A percentile compares a stretch with the other conserved stretches of the same genome.
phyloP scores from a whole-genome alignment of 2,888 invertebrate species.

The Xestoiulus laeticollis region DNA sequence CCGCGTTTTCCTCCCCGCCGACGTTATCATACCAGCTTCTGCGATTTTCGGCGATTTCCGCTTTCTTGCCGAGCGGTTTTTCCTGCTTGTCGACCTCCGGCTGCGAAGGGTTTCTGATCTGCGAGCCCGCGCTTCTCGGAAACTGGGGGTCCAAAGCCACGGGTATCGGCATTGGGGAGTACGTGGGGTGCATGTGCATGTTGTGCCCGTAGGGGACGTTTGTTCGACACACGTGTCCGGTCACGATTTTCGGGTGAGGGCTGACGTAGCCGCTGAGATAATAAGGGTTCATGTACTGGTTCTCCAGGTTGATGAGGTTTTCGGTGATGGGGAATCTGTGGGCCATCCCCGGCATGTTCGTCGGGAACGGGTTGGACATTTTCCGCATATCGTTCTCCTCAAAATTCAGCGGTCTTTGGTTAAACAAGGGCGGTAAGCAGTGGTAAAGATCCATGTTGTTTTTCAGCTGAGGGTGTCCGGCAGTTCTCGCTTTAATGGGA shows the following conservation, averaged over 20 bases:
- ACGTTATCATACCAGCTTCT: slow-evolving; percentile 53
- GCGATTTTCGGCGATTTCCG: neutral
- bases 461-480: neutral
- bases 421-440: neutral
- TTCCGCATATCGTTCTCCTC: neutral
- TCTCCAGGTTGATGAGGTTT: neutral
- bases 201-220: neutral
- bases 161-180: neutral
- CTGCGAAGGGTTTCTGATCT: too few relatives aligned
- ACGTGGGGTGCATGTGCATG: neutral
- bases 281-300: neutral
- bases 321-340: neutral
- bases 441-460: neutral
- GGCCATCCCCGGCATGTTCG: neutral
- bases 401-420: neutral
- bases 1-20: neutral
- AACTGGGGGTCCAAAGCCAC: neutral
- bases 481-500: neutral
- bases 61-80: neutral
- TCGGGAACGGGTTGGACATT: neutral
- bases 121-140: neutral
- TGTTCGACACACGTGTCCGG: slow-evolving; percentile 34
- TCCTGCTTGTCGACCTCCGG: neutral
- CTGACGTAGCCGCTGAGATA: neutral
- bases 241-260: neutral